Conservation (phyloP, 2,113 vertebrate genomes). For the Willisornis vidua region DNA sequence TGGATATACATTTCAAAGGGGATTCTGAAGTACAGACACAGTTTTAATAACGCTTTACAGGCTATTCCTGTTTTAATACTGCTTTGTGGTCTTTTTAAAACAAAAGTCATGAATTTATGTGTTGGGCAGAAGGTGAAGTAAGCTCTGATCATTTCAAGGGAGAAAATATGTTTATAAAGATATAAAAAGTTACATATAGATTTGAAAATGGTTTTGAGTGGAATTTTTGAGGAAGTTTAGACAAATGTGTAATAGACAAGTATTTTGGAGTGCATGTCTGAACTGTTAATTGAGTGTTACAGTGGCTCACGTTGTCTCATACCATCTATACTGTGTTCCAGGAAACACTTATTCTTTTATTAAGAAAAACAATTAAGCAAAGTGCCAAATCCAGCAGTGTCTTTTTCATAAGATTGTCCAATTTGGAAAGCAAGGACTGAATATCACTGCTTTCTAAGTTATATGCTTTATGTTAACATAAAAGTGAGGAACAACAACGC, state of each 20-base stretch:
- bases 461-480: not conserved
- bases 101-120: not conserved
- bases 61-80: constrained; percentile 19
- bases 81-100: constrained; percentile 36
- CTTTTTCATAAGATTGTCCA: constrained; percentile 16
- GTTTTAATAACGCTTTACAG: constrained; percentile 6
- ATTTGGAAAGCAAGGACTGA: not conserved
- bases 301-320: not conserved
- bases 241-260: not conserved
- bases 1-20: constrained; percentile 3
- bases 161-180: constrained; percentile 19
- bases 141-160: constrained; percentile 11
- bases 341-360: constrained; percentile 7
- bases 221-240: constrained; percentile 23
- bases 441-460: not conserved
- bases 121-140: not conserved
- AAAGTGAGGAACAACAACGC: not conserved
- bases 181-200: constrained; percentile 14
- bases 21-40: not conserved
- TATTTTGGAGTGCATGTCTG: constrained; percentile 30
- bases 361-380: constrained; percentile 34
- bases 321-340: constrained; percentile 32
- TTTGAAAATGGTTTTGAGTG: constrained; percentile 33
- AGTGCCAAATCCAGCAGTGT: constrained; percentile 73
- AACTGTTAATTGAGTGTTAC: not conserved